Percentiles rank a stretch among this genome's conserved stretches.
Conservation (phyloP, 2,888 invertebrate species). For the Chalcis sispes region DNA sequence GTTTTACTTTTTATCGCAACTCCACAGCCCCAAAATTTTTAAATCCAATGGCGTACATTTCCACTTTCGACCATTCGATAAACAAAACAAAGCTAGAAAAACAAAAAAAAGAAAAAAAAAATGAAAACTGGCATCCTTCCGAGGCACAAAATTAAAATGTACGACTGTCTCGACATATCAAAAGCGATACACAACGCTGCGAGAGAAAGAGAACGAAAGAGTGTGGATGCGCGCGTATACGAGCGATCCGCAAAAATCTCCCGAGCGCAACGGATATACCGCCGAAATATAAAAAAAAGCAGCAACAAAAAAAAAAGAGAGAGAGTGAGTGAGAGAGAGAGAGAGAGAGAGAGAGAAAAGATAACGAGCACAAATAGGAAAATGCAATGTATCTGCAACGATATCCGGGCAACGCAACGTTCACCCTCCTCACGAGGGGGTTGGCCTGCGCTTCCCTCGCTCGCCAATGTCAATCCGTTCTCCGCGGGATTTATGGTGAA, state of each 20-base stretch:
- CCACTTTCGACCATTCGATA: not conserved
- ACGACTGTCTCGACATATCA: too few relatives aligned
- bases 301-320: not conserved
- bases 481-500: slow-evolving; percentile 66
- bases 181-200: too few relatives aligned
- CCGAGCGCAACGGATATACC: too few relatives aligned
- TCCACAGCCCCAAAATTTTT: not conserved
- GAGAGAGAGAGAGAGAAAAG: slow-evolving; percentile 4
- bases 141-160: slow-evolving; percentile 52
- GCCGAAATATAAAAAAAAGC: slow-evolving; percentile 7
- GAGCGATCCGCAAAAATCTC: too few relatives aligned
- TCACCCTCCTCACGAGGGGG: slow-evolving; percentile 53
- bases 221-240: not conserved
- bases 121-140: slow-evolving; percentile 34
- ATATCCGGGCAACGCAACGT: slow-evolving; percentile 47
- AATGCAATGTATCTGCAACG: slow-evolving; percentile 52
- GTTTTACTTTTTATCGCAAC: not conserved
- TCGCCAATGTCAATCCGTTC: slow-evolving; percentile 65
- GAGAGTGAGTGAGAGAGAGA: not conserved
- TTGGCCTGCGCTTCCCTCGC: slow-evolving; percentile 27
- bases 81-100: not conserved
- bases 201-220: not conserved
- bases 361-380: slow-evolving; percentile 53
- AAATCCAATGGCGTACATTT: not conserved
- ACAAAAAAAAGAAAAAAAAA: slow-evolving; percentile 9